Evolutionary conservation across 2,797 vertebrate genomes (phyloP), one percentile per base, ranked within the genome.

Genomic region (Spea hammondii): DNA sequence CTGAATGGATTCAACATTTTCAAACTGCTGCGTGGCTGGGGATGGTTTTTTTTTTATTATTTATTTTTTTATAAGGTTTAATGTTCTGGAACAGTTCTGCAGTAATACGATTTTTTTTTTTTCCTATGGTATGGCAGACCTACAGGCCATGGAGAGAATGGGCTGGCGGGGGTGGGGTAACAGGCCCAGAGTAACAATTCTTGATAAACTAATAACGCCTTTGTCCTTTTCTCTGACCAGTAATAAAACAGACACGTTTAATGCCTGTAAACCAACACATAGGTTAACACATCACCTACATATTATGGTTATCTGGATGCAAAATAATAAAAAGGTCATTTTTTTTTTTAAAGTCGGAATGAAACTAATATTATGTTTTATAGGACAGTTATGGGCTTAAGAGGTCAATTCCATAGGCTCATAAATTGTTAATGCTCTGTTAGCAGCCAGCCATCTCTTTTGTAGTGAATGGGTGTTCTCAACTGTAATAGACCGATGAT

Each of bases 41-140:
- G 79, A 64, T 60, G 74, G 70, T 55, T 46, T 48, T 75, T 76
- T 80, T 73, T 32, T 32, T 32, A 1, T 32, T 32, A 1, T 65
- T 79, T 72, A 1, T 32, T 32, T 32, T 65, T 79, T 72, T 74
- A 77, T 77, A 77, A 77, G 79, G 79, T 82, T 82, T 82, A 82
- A 82, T 82, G 79, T 77, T 74, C 75, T 77, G 79, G 79, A 82
- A 82, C 79, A 82, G 70, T 82, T 73, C 79, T 82, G 79, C 79
- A 82, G 79, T 45, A 73, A 77, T 69, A 73, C 14, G 5, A 45
- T 46, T 74, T 74, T 69, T 62, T 69, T 55, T 69, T 49, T 5
- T 47, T 5, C 47, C 57, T 75, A 77, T 75, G 77, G 75, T 82
- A 82, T 64, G 70, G 77, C 47, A 70, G 79, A 77, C 79, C 72